Evolutionary conservation across 1,140 invertebrate species (phyloP).

Genomic region (Zaprionus taronus): DNA sequence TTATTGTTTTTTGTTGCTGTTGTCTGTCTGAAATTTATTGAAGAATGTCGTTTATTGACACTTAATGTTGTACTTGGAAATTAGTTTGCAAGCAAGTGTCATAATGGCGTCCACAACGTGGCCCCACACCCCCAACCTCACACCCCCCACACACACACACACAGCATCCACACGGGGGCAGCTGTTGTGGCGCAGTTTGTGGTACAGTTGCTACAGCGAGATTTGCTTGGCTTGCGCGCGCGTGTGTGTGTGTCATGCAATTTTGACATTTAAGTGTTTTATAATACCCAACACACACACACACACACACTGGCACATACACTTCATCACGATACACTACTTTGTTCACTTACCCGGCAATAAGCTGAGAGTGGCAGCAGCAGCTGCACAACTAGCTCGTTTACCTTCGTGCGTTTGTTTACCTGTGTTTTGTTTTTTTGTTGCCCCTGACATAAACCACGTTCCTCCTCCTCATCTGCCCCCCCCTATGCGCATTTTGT

Average conservation of each 20-base stretch:
- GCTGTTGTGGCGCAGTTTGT: slow-evolving; percentile 2
- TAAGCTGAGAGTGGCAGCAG: slow-evolving; percentile 26
- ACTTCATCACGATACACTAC: slow-evolving; percentile 2
- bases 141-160: neutral
- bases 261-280: slow-evolving; percentile 52
- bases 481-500: slow-evolving; percentile 21
- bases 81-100: slow-evolving; percentile 27
- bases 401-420: slow-evolving; percentile 72
- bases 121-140: neutral
- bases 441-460: slow-evolving; percentile 8
- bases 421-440: slow-evolving; percentile 39
- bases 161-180: neutral
- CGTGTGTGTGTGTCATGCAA: slow-evolving; percentile 27
- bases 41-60: slow-evolving; percentile 61
- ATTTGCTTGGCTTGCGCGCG: neutral
- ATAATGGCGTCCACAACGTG: slow-evolving; percentile 6
- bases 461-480: neutral
- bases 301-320: slow-evolving; percentile 14
- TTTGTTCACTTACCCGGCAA: slow-evolving; percentile 1
- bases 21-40: neutral
- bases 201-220: slow-evolving; percentile 39
- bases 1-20: neutral
- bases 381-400: slow-evolving; percentile 72
- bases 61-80: slow-evolving; percentile 44
- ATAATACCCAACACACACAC: slow-evolving; percentile 54